Conservation (phyloP, 2,888 invertebrate genomes). For the Aleiodes testaceus region DNA sequence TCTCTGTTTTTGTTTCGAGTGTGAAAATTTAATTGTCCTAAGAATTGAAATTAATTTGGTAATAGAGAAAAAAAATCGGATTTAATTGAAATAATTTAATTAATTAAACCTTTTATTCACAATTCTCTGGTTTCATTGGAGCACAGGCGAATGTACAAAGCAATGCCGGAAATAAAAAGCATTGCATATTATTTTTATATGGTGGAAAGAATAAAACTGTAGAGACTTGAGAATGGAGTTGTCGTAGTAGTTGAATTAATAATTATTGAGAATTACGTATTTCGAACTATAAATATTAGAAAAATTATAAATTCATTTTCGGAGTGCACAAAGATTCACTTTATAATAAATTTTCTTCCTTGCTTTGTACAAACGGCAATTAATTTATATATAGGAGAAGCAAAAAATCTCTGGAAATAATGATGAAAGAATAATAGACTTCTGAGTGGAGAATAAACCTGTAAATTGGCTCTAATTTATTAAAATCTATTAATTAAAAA, state of each 20-base stretch:
- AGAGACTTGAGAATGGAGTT: constrained; percentile 26
- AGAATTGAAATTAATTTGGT: neutral
- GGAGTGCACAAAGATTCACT: constrained; percentile 35
- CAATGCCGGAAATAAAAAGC: constrained; percentile 70
- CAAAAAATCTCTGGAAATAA: constrained; percentile 6
- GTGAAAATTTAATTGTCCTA: neutral
- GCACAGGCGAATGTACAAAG: constrained; percentile 73
- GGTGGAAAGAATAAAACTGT: constrained; percentile 51
- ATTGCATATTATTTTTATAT: constrained; percentile 73
- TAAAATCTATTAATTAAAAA: neutral
- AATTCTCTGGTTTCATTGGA: constrained; percentile 68
- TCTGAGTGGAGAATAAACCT: neutral
- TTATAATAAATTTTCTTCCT: constrained; percentile 53
- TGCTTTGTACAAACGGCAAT: constrained; percentile 67
- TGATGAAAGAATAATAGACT: constrained; percentile 2
- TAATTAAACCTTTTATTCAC: constrained; percentile 52
- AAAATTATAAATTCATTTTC: too few species aligned
- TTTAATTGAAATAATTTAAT: constrained; percentile 51
- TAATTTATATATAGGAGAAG: constrained; percentile 60
- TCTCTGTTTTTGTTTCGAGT: constrained; percentile 15
- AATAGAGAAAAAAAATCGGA: too few species aligned
- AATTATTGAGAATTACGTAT: constrained; percentile 32
- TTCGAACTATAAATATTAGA: constrained; percentile 36
- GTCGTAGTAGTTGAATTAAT: constrained; percentile 42
- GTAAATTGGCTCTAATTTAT: constrained; percentile 27